Evolutionary conservation across 2,888 invertebrate species (phyloP).

Genomic region (Standfussiana lucernea): DNA sequence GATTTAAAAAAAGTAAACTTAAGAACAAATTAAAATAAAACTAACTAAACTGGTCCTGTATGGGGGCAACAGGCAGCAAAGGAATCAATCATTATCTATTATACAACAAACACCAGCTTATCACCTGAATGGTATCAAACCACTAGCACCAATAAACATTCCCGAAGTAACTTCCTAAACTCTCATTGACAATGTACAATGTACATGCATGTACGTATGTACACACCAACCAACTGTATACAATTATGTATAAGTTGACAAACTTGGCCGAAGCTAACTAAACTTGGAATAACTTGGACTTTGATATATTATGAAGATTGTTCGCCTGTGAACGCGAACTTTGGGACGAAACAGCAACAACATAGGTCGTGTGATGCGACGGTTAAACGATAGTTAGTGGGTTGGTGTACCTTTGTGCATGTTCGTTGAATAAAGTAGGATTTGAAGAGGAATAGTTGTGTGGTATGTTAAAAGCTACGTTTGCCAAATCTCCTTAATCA

Average conservation of each 20-base stretch:
- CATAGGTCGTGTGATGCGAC: constrained; percentile 51
- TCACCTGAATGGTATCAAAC: constrained; percentile 11
- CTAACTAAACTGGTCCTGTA: no score
- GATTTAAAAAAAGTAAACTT: no score
- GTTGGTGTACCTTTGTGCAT: constrained; percentile 10
- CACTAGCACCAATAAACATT: constrained; percentile 8
- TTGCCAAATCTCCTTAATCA: no score
- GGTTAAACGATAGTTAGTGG: constrained; percentile 40
- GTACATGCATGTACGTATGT: constrained; percentile 25
- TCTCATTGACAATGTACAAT: constrained; percentile 33
- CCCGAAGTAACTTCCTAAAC: constrained; percentile 21
- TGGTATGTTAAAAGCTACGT: neutral
- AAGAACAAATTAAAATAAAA: no score
- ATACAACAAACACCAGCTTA: neutral
- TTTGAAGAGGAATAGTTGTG: neutral
- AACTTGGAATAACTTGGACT: constrained; percentile 69
- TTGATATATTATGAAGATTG: constrained; percentile 72
- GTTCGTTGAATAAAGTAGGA: neutral
- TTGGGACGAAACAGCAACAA: constrained; percentile 38
- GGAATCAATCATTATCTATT: neutral
- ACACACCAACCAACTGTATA: constrained; percentile 38
- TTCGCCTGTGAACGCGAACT: constrained; percentile 67
- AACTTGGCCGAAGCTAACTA: constrained; percentile 69
- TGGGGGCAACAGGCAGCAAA: no score
- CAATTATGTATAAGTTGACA: constrained; percentile 63